phyloP scores from a whole-genome alignment of 2,797 vertebrate species.

The Rhinella marina region DNA sequence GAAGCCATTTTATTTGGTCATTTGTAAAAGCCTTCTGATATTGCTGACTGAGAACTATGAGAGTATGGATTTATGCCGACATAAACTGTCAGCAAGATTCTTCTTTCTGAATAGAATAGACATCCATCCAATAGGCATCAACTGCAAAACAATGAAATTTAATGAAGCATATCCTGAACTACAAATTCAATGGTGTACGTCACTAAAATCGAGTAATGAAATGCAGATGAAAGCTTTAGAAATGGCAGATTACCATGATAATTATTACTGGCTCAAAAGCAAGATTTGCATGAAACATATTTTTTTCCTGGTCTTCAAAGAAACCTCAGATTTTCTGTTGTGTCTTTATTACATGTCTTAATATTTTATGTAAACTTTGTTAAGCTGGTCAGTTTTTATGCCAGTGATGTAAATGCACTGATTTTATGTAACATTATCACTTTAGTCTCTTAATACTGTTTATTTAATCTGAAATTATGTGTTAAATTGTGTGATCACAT shows the following conservation, averaged over 20 bases:
- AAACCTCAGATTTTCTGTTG: not conserved
- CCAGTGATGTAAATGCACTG: not conserved
- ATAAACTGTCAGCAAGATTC: not conserved
- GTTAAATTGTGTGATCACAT: not conserved
- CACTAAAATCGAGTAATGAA: constrained; percentile 49
- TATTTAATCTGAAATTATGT: not conserved
- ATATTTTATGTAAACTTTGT: constrained; percentile 1
- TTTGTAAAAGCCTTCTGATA: not conserved
- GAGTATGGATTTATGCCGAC: not conserved
- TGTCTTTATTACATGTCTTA: constrained; percentile 14
- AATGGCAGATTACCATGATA: constrained; percentile 55
- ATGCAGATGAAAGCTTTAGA: constrained; percentile 55
- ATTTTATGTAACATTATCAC: not conserved
- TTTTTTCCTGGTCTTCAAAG: constrained; percentile 44
- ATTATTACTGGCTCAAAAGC: constrained; percentile 44
- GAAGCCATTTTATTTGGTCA: not conserved
- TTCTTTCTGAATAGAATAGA: constrained; percentile 6
- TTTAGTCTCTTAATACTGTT: not conserved
- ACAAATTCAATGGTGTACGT: constrained; percentile 41
- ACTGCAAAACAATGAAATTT: constrained; percentile 54
- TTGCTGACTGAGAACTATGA: not conserved
- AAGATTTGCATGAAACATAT: constrained; percentile 36
- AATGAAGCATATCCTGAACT: constrained; percentile 53
- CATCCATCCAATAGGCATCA: constrained; percentile 22
- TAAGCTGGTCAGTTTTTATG: constrained; percentile 12